phyloP scores from a whole-genome alignment of 2,113 vertebrate genomes.

The Myocastor coypus region DNA sequence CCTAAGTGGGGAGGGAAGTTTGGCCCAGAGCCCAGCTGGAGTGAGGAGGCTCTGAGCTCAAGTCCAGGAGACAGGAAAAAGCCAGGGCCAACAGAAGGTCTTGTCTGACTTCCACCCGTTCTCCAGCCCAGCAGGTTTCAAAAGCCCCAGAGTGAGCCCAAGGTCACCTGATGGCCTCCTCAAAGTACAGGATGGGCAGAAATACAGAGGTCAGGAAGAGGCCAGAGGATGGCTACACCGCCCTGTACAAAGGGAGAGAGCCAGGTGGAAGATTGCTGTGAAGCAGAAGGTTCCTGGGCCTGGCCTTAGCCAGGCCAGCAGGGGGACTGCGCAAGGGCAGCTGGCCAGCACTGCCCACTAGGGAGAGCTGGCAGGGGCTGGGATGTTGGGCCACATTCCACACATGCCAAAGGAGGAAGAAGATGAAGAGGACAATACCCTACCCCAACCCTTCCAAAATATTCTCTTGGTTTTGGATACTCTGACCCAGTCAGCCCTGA shows the following conservation, averaged over 20 bases:
- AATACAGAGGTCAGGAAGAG: neutral
- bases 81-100: neutral
- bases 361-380: neutral
- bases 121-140: conserved; percentile 19
- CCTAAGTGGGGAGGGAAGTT: neutral
- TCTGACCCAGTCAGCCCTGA: neutral
- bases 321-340: neutral
- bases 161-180: neutral
- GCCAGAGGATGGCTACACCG: neutral
- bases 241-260: neutral
- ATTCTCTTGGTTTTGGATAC: neutral
- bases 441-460: neutral
- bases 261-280: neutral
- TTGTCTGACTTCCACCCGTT: neutral
- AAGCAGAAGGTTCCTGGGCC: conserved; percentile 52
- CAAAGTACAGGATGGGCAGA: neutral
- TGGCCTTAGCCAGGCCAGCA: neutral
- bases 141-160: neutral
- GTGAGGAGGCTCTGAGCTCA: neutral
- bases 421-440: accelerated
- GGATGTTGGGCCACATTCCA: conserved; percentile 32
- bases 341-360: neutral
- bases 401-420: neutral
- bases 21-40: neutral
- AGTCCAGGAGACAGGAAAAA: neutral